Percentiles rank a stretch among this genome's conserved stretches.
These are phyloP conservation scores for Pterocles gutturalis DNA, from an alignment of 2,113 vertebrate species.

Conservation along the genomic window DNA sequence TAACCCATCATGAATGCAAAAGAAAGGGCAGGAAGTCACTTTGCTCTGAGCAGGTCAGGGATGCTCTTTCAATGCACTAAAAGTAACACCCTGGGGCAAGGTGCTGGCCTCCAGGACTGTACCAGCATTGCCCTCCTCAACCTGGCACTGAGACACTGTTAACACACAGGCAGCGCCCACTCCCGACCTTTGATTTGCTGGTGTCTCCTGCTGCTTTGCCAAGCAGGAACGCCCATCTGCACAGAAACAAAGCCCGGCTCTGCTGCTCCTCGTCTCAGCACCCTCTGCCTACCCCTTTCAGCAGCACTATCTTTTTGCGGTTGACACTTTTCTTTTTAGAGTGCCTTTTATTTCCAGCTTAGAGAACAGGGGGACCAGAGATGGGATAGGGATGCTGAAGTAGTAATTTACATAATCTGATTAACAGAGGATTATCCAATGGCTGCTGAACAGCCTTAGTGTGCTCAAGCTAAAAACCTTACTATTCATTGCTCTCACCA, in stretches of 20 bases:
- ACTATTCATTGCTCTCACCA: slow-evolving; percentile 91
- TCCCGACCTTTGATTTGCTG: not conserved
- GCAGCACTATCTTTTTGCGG: not conserved
- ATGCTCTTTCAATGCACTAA: not conserved
- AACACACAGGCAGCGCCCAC: not conserved
- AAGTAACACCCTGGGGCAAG: not conserved
- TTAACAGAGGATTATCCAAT: slow-evolving; percentile 90
- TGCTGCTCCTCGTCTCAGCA: not conserved
- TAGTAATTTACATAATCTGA: slow-evolving; percentile 99
- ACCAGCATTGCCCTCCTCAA: not conserved
- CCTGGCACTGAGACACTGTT: fast-evolving
- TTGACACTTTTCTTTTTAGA: slow-evolving; percentile 54
- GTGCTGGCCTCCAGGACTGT: not conserved
- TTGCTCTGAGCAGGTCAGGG: not conserved
- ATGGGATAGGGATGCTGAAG: slow-evolving; percentile 79
- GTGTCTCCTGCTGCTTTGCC: not conserved
- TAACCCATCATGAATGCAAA: not conserved
- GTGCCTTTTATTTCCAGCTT: slow-evolving; percentile 62
- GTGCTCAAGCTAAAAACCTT: slow-evolving; percentile 90
- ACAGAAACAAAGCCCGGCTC: slow-evolving; percentile 22
- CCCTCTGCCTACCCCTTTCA: slow-evolving; percentile 9
- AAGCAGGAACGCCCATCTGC: not conserved
- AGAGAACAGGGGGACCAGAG: slow-evolving; percentile 32
- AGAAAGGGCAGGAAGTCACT: not conserved
- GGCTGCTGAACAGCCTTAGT: slow-evolving; percentile 87